phyloP scores from a whole-genome alignment of 2,888 invertebrate species.

The Phasia obesa region DNA sequence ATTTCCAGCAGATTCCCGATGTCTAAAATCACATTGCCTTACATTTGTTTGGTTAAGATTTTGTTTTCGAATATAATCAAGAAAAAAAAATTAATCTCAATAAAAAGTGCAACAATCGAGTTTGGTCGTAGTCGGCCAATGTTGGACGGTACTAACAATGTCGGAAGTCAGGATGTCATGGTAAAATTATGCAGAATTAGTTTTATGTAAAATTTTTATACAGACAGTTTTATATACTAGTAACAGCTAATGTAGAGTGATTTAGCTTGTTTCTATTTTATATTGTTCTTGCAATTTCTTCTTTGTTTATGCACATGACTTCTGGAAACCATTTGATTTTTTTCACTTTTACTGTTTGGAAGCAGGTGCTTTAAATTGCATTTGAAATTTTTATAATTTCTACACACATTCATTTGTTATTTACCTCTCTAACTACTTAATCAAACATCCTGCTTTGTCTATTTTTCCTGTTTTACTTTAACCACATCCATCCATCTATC shows the following conservation, averaged over 20 bases:
- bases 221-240: too few relatives aligned
- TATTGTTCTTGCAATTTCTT: not conserved
- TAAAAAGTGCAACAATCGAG: too few relatives aligned
- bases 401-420: slow-evolving; percentile 37
- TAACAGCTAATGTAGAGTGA: not conserved
- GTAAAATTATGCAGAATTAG: too few relatives aligned
- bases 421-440: slow-evolving; percentile 59
- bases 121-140: too few relatives aligned
- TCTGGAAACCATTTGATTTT: slow-evolving; percentile 21
- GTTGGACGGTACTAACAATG: too few relatives aligned
- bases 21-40: too few relatives aligned
- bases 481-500: slow-evolving; percentile 31
- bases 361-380: slow-evolving; percentile 65
- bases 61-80: too few relatives aligned
- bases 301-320: slow-evolving; percentile 10
- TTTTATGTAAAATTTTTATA: too few relatives aligned
- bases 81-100: too few relatives aligned
- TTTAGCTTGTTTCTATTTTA: not conserved
- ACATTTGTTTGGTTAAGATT: too few relatives aligned
- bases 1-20: too few relatives aligned
- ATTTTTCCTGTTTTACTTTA: slow-evolving; percentile 41
- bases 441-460: slow-evolving; percentile 63
- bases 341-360: slow-evolving; percentile 30
- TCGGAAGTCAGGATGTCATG: too few relatives aligned
- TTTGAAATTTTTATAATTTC: slow-evolving; percentile 62